These are phyloP conservation scores for Rhopilema esculentum DNA, from an alignment of 30 jellyfish, hydroid and myxozoan genomes.

Conservation along the genomic window DNA sequence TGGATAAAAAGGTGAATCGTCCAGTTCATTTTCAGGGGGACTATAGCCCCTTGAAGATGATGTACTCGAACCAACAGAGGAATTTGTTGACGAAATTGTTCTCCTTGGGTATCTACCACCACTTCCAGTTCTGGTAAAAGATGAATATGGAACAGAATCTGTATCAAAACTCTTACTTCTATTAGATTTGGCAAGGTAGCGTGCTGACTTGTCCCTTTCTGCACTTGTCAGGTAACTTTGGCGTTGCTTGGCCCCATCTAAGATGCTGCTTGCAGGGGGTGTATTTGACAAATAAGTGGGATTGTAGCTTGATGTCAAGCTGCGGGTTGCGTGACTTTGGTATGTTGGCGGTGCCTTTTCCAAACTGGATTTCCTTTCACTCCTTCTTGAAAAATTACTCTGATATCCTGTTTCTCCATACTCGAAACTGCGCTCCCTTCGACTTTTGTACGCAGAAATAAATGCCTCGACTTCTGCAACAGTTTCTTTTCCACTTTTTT, in stretches of 20 bases:
- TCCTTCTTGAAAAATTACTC: conserved; percentile 7
- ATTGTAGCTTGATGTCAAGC: conserved; percentile 24
- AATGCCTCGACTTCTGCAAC: conserved; percentile 74
- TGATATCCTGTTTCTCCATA: conserved; percentile 34
- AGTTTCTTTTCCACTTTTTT: conserved; percentile 55
- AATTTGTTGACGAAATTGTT: conserved; percentile 12
- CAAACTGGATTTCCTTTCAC: conserved; percentile 60
- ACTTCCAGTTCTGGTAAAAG: conserved; percentile 61
- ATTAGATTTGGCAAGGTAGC: conserved; percentile 29
- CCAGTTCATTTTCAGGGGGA: conserved; percentile 13
- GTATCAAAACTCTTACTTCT: conserved; percentile 64
- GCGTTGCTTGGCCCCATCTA: conserved; percentile 8
- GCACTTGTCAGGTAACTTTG: background rate
- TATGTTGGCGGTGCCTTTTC: conserved; percentile 6
- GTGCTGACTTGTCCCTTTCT: conserved; percentile 31
- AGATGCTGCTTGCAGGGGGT: conserved; percentile 5
- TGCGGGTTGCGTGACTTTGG: conserved; percentile 50
- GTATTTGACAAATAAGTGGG: conserved; percentile 1
- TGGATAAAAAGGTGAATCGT: background rate
- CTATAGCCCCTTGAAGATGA: conserved; percentile 36
- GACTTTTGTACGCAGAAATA: conserved; percentile 65
- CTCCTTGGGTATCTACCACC: conserved; percentile 58
- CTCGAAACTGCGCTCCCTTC: conserved; percentile 72
- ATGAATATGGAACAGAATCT: conserved; percentile 27
- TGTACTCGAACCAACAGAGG: conserved; percentile 29